phyloP scores from a whole-genome alignment of 2,113 vertebrate species.

The Malurus alboscapulatus region DNA sequence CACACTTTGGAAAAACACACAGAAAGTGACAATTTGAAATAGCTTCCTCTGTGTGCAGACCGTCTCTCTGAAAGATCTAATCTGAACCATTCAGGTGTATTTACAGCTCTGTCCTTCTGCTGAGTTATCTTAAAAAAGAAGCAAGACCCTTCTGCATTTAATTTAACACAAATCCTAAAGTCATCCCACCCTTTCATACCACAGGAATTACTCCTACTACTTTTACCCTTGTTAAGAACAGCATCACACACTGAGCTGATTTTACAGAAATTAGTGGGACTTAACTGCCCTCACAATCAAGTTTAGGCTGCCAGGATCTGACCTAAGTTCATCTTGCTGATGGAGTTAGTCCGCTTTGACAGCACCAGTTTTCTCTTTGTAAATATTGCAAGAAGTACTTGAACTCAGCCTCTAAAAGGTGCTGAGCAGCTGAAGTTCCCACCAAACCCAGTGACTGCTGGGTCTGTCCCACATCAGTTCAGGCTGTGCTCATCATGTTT shows the following conservation, averaged over 20 bases:
- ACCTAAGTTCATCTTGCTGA: not conserved
- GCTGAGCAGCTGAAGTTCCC: not conserved
- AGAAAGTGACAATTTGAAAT: not conserved
- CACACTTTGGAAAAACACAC: not conserved
- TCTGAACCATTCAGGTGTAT: not conserved
- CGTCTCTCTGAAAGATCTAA: not conserved
- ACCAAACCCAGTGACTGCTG: not conserved
- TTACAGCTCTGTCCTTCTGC: not conserved
- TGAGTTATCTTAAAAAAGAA: not conserved
- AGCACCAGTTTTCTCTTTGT: not conserved
- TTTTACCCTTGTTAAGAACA: not conserved
- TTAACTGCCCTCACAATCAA: not conserved
- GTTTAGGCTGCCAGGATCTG: not conserved
- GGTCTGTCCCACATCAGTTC: not conserved
- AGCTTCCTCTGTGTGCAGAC: not conserved
- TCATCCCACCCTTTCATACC: not conserved
- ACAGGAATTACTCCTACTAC: not conserved
- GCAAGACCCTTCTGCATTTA: not conserved
- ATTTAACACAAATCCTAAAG: not conserved
- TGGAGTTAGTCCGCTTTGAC: not conserved
- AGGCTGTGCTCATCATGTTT: conserved; percentile 34
- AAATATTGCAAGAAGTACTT: not conserved
- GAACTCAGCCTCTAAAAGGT: not conserved
- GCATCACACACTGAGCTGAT: not conserved
- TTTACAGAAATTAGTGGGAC: not conserved